Base-by-base conservation (phyloP, 2,113 vertebrate genomes). In the Albula goreensis region DNA sequence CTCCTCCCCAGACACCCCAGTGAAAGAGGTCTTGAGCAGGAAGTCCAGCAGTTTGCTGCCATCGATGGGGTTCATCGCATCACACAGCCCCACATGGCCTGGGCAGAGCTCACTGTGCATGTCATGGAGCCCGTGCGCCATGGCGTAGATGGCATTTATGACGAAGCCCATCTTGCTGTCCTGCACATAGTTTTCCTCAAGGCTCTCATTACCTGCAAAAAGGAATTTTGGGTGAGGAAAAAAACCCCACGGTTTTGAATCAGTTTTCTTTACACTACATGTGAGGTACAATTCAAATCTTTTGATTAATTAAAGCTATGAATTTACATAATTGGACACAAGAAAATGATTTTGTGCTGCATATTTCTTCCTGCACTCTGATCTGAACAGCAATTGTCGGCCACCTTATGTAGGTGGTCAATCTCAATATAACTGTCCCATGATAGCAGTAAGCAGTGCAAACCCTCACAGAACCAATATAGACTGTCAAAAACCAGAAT, bases 101-200 rank as follows among this genome's bases (percentile, higher is more conserved):
- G 96, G 97, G 83, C 98, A 99, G 86, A 99, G 87, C 53, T 96
- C 96, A 1, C 92, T 93, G 90, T 99, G 98, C 98, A 99, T 98
- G 78, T 97, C 97, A 87, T 99, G 98, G 1, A 99, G 96, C 0
- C 98, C 98, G 0, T 99, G 96, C 0, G 98, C 98, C 98, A 99
- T 99, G 74, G 98, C 97, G 0, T 98, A 99, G 93, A 99, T 99
- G 89, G 98, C 98, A 19, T 99, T 99, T 92, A 99, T 99, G 92
- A 99, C 98, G 91, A 99, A 99, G 85, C 98, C 98, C 98, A 99
- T 99, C 95, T 99, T 99, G 90, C 98, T 99, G 92, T 99, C 98
- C 90, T 99, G 98, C 8, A 99, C 95, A 2, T 99, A 99, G 90
- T 99, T 99, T 90, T 99, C 98, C 89, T 97, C 96, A 88, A 99